Evolutionary conservation across 2,797 vertebrate genomes (phyloP).

Genomic region (Amniataba percoides): DNA sequence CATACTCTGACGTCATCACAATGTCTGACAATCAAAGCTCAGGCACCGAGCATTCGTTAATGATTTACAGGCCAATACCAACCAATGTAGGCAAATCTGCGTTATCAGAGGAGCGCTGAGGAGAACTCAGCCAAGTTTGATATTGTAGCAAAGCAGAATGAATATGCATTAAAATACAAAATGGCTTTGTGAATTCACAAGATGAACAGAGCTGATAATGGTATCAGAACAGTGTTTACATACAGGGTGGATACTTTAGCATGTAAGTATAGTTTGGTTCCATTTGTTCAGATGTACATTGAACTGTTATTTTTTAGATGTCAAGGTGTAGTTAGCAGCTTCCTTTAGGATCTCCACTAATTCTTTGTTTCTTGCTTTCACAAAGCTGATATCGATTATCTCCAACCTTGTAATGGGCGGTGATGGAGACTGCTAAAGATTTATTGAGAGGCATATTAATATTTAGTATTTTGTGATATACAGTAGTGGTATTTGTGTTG

Average conservation of each 20-base stretch:
- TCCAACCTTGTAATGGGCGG: neutral
- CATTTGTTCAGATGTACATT: neutral
- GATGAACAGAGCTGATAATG: neutral
- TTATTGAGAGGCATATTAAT: neutral
- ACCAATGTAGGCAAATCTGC: slow-evolving; percentile 24
- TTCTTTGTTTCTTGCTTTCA: slow-evolving; percentile 24
- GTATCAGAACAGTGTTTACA: neutral
- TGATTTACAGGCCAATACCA: slow-evolving; percentile 63
- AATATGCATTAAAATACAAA: neutral
- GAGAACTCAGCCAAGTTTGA: neutral
- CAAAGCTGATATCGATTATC: slow-evolving; percentile 27
- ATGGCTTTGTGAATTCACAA: neutral
- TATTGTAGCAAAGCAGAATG: slow-evolving; percentile 10
- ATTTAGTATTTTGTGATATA: neutral
- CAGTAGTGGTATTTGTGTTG: neutral
- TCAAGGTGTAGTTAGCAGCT: neutral
- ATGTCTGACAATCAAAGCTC: slow-evolving; percentile 46
- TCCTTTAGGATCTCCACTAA: neutral
- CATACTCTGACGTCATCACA: slow-evolving; percentile 37
- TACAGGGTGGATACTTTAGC: neutral
- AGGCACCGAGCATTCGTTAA: slow-evolving; percentile 26
- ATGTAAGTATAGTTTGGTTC: neutral
- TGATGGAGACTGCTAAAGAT: neutral
- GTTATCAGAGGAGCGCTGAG: slow-evolving; percentile 19
- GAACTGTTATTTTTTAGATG: neutral